These are phyloP conservation scores for Archivesica marissinica DNA, from an alignment of 1,140 invertebrate species.

Conservation along the genomic window DNA sequence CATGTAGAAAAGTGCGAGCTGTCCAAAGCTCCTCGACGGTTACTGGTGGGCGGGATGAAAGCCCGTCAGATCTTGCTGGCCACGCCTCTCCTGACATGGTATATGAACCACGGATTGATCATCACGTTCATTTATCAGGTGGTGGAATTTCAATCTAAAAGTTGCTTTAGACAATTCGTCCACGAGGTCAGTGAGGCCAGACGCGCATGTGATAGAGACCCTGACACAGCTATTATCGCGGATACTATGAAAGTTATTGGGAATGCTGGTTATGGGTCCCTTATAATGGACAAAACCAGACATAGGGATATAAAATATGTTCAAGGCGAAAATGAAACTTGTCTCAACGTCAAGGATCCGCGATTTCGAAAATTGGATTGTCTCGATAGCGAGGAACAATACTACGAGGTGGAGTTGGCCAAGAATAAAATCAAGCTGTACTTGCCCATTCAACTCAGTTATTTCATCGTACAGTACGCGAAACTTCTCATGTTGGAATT, in stretches of 20 bases:
- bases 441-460: conserved; percentile 63
- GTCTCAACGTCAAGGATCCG: conserved; percentile 31
- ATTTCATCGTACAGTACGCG: conserved; percentile 67
- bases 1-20: conserved; percentile 30
- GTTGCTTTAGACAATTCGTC: conserved; percentile 52
- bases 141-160: conserved; percentile 27
- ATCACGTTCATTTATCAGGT: conserved; percentile 50
- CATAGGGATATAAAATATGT: conserved; percentile 24
- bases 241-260: conserved; percentile 60
- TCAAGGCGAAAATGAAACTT: neutral
- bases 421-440: conserved; percentile 28
- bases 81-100: conserved; percentile 52
- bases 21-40: conserved; percentile 19
- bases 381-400: neutral
- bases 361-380: conserved; percentile 18
- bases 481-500: conserved; percentile 68
- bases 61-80: conserved; percentile 47
- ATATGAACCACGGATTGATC: conserved; percentile 46
- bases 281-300: conserved; percentile 50
- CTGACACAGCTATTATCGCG: conserved; percentile 39
- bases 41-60: conserved; percentile 51
- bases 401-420: conserved; percentile 17
- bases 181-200: conserved; percentile 40
- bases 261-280: conserved; percentile 44
- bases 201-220: conserved; percentile 51